Conservation (phyloP, 1,140 invertebrate genomes). For the Trachymyrmex septentrionalis region DNA sequence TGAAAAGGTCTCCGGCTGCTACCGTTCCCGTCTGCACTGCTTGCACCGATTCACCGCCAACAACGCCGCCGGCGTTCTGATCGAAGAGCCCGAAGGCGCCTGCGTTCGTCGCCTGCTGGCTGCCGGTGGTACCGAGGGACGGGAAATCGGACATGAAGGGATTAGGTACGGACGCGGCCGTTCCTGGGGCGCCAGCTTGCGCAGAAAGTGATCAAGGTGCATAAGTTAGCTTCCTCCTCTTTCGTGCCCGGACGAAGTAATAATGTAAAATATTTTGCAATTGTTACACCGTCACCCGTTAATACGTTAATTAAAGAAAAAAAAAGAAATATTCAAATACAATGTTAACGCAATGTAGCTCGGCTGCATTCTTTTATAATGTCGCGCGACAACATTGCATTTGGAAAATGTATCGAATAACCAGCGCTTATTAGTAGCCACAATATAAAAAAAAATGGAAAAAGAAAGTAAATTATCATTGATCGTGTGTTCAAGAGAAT, state of each 20-base stretch:
- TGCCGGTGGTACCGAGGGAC: constrained; percentile 77
- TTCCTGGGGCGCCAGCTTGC: constrained; percentile 89
- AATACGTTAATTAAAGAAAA: constrained; percentile 19
- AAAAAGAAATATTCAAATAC: constrained; percentile 10
- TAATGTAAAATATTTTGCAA: constrained; percentile 30
- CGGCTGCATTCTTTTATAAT: background rate
- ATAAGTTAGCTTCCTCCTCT: constrained; percentile 72
- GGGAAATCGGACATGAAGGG: constrained; percentile 87
- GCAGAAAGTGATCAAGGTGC: constrained; percentile 85
- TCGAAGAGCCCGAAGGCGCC: constrained; percentile 71
- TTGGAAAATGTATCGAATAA: constrained; percentile 13
- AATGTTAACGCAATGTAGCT: constrained; percentile 1
- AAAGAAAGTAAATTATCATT: background rate
- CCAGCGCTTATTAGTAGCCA: background rate
- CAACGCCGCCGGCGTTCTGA: constrained; percentile 78
- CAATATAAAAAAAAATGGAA: background rate
- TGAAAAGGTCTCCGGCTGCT: constrained; percentile 83
- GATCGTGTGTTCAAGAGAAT: too few species aligned
- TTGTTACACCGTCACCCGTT: constrained; percentile 31
- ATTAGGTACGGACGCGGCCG: constrained; percentile 87
- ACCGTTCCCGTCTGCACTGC: constrained; percentile 42
- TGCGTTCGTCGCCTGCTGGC: constrained; percentile 67
- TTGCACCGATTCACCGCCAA: constrained; percentile 51
- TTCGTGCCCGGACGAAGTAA: background rate
- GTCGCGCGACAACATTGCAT: constrained; percentile 1